Evolutionary conservation across 2,113 vertebrate genomes (phyloP), one percentile per base, ranked within the genome.

Genomic region (Brachypteracias leptosomus): DNA sequence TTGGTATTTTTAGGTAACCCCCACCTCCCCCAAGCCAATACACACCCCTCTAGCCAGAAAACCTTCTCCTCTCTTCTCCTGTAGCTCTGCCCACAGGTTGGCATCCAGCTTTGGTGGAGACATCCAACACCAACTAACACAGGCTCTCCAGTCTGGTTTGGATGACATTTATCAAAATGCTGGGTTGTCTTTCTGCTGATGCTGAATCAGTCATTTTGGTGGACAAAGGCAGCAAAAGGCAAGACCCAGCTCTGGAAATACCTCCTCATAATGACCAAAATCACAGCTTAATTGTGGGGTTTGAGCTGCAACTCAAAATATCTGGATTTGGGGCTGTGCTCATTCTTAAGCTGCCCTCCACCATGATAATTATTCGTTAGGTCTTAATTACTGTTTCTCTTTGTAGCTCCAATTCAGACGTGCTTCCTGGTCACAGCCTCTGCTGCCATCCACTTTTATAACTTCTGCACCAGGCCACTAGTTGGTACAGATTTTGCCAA

Each of bases 281-380:
- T 95, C 95, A 86, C 93, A 61, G 87, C 47, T 85, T 96, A 95
- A 93, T 96, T 96, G 94, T 92, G 88, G 95, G 95, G 78, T 96
- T 96, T 86, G 57, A 88, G 54, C 63, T 93, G 82, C 78, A 96
- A 85, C 88, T 96, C 38, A 85, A 88, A 90, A 95, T 89, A 93
- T 84, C 85, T 94, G 90, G 85, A 95, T 93, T 90, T 95, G 85
- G 95, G 85, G 68, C 68, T 81, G 44, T 59, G 82, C 42, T 91
- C 65, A 13, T 88, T 80, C 92, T 95, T 5, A 4, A 90, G 55
- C 88, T 88, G 52, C 68, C 16, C 36, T 91, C 67, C 75, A 17
- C 59, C 21, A 16, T 31, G n/a, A 38, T 96, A 96, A 93, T 91
- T 83, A 59, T 76, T 94, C 2, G 20, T 95, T 88, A 73, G 67